Conservation (phyloP, 2,888 invertebrate species). For the Pseudococcus jackbeardsleyi region DNA sequence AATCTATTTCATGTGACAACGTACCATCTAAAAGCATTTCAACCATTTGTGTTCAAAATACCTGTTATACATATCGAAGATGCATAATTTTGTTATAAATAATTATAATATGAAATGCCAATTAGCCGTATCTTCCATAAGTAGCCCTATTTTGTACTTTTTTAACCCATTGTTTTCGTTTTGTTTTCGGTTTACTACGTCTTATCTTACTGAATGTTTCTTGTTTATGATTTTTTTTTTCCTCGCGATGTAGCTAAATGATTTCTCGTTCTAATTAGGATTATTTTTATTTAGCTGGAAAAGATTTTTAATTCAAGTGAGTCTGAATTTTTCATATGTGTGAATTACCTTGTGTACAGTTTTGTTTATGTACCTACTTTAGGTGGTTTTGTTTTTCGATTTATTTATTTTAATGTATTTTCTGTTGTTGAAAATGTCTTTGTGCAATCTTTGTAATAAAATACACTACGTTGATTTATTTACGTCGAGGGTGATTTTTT, state of each 20-base stretch:
- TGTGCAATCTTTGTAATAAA: slow-evolving; percentile 39
- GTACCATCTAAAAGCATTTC: slow-evolving; percentile 31
- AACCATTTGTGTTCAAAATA: slow-evolving; percentile 46
- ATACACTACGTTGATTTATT: background rate
- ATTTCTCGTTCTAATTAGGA: background rate
- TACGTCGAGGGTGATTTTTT: background rate
- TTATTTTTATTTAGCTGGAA: background rate
- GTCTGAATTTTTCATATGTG: slow-evolving; percentile 9
- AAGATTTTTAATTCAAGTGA: background rate
- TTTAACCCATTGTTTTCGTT: background rate
- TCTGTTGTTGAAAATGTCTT: slow-evolving; percentile 34
- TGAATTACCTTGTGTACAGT: background rate
- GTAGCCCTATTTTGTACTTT: slow-evolving; percentile 45
- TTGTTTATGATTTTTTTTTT: background rate
- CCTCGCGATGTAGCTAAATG: background rate
- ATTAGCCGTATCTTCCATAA: slow-evolving; percentile 28
- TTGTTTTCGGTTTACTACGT: background rate
- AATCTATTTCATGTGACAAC: slow-evolving; percentile 29
- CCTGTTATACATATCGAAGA: slow-evolving; percentile 1
- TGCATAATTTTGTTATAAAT: slow-evolving; percentile 33
- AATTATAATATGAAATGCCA: slow-evolving; percentile 6
- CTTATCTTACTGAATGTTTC: background rate
- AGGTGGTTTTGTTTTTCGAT: background rate
- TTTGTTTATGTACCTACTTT: background rate
- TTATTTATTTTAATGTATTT: background rate